Percentiles rank a stretch among this genome's conserved stretches.
Conservation (phyloP, 2,797 vertebrate genomes). For the Hypotaenidia okinawae region DNA sequence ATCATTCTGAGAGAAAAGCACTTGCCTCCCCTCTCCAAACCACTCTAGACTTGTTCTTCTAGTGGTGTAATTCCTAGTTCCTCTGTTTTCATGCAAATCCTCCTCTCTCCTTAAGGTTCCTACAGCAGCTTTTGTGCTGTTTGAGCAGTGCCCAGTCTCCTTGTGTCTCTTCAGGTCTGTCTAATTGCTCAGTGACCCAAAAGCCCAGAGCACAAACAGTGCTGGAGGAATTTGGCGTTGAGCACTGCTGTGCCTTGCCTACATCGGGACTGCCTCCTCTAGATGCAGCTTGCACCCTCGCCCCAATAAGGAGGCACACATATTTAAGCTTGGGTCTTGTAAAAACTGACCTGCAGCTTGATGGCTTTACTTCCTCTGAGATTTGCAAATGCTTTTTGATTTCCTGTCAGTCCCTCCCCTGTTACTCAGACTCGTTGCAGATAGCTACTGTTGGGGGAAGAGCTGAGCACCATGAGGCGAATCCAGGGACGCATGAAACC, state of each 20-base stretch:
- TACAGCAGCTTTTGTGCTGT: background rate
- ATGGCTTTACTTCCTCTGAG: background rate
- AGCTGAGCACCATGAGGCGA: background rate
- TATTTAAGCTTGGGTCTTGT: background rate
- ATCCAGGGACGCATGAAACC: background rate
- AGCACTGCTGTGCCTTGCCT: background rate
- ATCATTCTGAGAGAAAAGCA: background rate
- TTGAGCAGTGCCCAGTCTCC: background rate
- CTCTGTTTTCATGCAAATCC: background rate
- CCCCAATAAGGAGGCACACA: background rate
- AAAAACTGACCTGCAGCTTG: background rate
- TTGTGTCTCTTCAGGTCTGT: background rate
- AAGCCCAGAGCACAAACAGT: constrained; percentile 9
- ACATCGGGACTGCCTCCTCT: background rate
- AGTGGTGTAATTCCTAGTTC: background rate
- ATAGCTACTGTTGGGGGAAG: background rate
- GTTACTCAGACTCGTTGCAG: background rate
- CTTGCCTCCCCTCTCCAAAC: background rate
- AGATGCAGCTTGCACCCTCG: background rate
- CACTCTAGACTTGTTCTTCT: background rate
- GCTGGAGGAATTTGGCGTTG: background rate
- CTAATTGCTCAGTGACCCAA: constrained; percentile 27
- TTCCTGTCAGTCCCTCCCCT: background rate
- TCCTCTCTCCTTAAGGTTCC: background rate
- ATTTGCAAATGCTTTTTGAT: background rate